A percentile compares a stretch with the other conserved stretches of the same genome.
Conservation (phyloP, 2,888 invertebrate genomes). For the Ypsolopha scabrella region DNA sequence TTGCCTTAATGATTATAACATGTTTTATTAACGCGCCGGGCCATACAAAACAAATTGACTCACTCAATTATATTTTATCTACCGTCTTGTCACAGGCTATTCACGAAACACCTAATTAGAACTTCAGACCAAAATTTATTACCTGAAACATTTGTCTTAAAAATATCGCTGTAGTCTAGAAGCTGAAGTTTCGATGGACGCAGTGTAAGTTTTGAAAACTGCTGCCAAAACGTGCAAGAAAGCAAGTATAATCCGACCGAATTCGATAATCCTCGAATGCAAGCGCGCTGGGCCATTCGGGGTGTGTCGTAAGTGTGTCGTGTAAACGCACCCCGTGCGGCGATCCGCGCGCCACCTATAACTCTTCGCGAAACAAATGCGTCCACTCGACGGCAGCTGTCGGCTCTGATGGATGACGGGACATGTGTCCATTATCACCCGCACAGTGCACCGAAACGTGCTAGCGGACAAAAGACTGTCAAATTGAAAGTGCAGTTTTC, state of each 20-base stretch:
- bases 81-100: neutral
- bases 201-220: too few relatives aligned
- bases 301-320: neutral
- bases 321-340: neutral
- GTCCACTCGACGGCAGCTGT: constrained; percentile 44
- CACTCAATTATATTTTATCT: constrained; percentile 1
- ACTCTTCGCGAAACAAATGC: constrained; percentile 31
- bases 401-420: constrained; percentile 54
- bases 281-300: neutral
- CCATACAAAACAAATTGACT: neutral
- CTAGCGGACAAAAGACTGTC: constrained; percentile 27
- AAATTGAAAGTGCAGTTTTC: constrained; percentile 6
- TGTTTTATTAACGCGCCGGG: neutral
- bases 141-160: neutral
- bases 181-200: neutral
- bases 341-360: constrained; percentile 22
- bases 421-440: constrained; percentile 56
- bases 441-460: constrained; percentile 25
- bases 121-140: neutral
- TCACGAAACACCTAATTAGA: constrained; percentile 2
- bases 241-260: too few relatives aligned
- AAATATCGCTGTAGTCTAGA: neutral
- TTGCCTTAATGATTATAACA: neutral
- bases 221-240: too few relatives aligned
- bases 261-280: too few relatives aligned